phyloP scores from a whole-genome alignment of 2,797 vertebrate species.

The Ceryle rudis region DNA sequence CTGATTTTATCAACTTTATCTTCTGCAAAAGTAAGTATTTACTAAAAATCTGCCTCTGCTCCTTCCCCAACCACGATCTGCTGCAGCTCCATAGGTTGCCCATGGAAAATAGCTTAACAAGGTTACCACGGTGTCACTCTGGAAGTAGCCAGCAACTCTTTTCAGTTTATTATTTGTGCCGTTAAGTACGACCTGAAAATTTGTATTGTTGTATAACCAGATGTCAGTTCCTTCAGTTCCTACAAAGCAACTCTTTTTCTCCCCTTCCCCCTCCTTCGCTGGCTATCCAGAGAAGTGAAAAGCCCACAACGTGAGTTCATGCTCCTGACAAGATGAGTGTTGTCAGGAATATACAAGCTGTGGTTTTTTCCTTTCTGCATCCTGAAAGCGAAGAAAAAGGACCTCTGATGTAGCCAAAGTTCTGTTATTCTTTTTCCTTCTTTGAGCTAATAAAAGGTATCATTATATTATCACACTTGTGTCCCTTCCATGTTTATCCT shows the following conservation, averaged over 20 bases:
- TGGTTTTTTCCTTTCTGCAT: conserved; percentile 57
- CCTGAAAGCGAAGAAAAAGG: conserved; percentile 44
- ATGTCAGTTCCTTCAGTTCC: conserved; percentile 15
- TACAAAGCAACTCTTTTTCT: conserved; percentile 31
- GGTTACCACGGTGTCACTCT: background rate
- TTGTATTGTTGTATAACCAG: conserved; percentile 15
- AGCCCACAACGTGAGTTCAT: background rate
- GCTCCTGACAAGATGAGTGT: conserved; percentile 53
- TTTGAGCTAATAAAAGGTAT: conserved; percentile 69
- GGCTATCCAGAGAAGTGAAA: background rate
- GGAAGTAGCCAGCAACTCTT: conserved; percentile 25
- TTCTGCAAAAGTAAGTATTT: background rate
- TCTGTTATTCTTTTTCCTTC: conserved; percentile 29
- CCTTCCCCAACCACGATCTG: accelerated
- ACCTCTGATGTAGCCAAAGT: conserved; percentile 41
- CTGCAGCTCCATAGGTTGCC: background rate
- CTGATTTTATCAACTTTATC: background rate
- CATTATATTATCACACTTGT: conserved; percentile 70
- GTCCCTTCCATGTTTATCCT: conserved; percentile 66
- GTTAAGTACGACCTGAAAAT: conserved; percentile 59
- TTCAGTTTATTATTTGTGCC: conserved; percentile 36
- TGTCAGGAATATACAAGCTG: conserved; percentile 53
- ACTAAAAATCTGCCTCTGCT: background rate
- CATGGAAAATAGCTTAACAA: background rate
- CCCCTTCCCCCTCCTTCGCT: background rate